Conservation (phyloP, 2,888 invertebrate species). For the Atrina japonica region DNA sequence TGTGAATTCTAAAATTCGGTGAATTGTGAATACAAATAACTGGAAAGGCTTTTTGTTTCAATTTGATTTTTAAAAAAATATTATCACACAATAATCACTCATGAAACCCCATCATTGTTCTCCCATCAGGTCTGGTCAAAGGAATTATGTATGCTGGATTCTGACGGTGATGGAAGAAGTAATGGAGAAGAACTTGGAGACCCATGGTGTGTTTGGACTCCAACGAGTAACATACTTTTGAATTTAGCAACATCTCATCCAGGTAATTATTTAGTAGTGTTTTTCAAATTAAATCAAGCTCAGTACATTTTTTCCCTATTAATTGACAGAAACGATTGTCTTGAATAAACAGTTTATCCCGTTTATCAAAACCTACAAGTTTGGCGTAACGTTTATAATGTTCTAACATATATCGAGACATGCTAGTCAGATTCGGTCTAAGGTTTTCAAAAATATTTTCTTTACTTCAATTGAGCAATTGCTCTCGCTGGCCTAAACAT, state of each 20-base stretch:
- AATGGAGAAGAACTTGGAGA: constrained; percentile 39
- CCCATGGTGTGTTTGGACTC: constrained; percentile 37
- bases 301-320: too few relatives aligned
- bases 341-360: too few relatives aligned
- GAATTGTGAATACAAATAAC: too few relatives aligned
- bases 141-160: constrained; percentile 33
- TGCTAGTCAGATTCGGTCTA: too few relatives aligned
- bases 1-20: too few relatives aligned
- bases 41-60: background rate
- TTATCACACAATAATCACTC: background rate
- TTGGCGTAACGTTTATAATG: too few relatives aligned
- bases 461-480: too few relatives aligned
- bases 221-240: constrained; percentile 7
- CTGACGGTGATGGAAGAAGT: constrained; percentile 38
- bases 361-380: too few relatives aligned
- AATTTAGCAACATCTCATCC: constrained; percentile 30
- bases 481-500: too few relatives aligned
- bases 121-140: constrained; percentile 32
- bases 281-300: background rate
- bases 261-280: constrained; percentile 24
- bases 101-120: background rate
- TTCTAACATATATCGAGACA: too few relatives aligned
- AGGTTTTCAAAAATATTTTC: too few relatives aligned
- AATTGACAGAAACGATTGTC: too few relatives aligned
- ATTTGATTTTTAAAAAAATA: background rate